Evolutionary conservation across 1,140 invertebrate species (phyloP), one percentile per base, ranked within the genome.

Genomic region (Drosophila triauraria): DNA sequence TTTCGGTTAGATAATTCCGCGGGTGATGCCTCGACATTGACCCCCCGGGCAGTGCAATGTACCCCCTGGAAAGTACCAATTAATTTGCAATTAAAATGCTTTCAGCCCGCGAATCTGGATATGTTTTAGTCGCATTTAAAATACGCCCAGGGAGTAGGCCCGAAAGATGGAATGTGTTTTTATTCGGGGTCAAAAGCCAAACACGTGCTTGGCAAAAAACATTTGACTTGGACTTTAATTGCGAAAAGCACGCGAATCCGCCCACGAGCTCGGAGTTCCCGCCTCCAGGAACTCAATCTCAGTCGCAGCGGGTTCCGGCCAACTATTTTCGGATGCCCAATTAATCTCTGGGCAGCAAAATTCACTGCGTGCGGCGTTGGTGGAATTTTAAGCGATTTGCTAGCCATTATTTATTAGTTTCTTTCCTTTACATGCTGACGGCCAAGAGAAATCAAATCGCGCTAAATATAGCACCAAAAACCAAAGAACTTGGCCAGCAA

Each of bases 311-410:
- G 60, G 67, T 54, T 77, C 53, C 48, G 48, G 63, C 50, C 54
- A 78, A 46, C 51, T 87, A 88, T 87, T 80, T 87, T 83, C 76
- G 75, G 77, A 53, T 60, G 46, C 17, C 35, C 77, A 84, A 84
- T 88, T 88, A 88, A 88, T 88, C 83, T 75, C 51, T 43, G 50
- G 30, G 40, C 35, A 47, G 42, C 53, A 30, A 58, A 40, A 56
- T 42, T 56, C 43, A 42, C 51, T 57, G 64, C 58, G 54, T 65
- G 65, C 48, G 48, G 54, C 30, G 50, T 75, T 74, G 53, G 53
- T 80, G 84, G 85, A 84, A 88, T 88, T 90, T 88, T 88, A 88
- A 90, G 84, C 79, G 85, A 88, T 88, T 88, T 81, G 84, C 80
- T 70, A 72, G 64, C 63, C 84, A 87, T 88, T 80, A 88, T 88